These are phyloP conservation scores for Macrocentrus cingulum DNA, from an alignment of 1,140 invertebrate genomes.

Conservation along the genomic window DNA sequence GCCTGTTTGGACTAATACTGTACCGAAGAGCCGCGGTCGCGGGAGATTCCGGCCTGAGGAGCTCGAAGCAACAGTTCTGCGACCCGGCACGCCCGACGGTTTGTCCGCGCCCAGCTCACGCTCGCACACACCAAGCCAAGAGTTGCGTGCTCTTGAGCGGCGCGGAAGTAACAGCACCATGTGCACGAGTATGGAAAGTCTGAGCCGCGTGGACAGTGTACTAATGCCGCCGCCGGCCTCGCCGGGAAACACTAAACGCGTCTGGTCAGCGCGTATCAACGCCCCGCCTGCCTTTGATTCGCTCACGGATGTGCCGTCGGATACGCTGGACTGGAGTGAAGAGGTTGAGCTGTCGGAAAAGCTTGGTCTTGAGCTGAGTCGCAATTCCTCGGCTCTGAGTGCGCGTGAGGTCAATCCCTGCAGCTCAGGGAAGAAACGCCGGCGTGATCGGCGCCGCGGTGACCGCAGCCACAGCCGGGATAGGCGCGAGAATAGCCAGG, in stretches of 20 bases:
- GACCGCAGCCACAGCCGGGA: conserved; percentile 46
- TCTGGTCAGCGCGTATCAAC: too few relatives aligned
- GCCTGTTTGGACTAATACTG: conserved; percentile 57
- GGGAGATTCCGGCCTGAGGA: conserved; percentile 58
- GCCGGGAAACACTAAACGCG: too few relatives aligned
- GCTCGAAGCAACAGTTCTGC: conserved; percentile 44
- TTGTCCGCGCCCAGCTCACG: conserved; percentile 56
- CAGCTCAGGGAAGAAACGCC: conserved; percentile 42
- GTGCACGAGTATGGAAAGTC: conserved; percentile 57
- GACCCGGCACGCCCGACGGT: conserved; percentile 61
- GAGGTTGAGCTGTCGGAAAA: conserved; percentile 59
- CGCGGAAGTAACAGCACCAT: conserved; percentile 56
- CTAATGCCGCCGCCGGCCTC: conserved; percentile 47
- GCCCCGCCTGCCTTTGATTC: conserved; percentile 37
- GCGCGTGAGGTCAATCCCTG: conserved; percentile 56
- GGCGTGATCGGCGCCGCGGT: conserved; percentile 35
- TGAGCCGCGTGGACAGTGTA: conserved; percentile 48
- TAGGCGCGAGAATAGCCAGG: conserved; percentile 47
- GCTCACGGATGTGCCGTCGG: conserved; percentile 35
- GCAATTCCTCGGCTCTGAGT: conserved; percentile 62
- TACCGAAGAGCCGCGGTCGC: conserved; percentile 58
- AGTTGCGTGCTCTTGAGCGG: conserved; percentile 52
- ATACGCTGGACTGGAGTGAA: conserved; percentile 60
- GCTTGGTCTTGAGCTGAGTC: conserved; percentile 58
- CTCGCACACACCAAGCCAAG: conserved; percentile 59